These are phyloP conservation scores for Lissocephala sabroskyi DNA, from an alignment of 2,888 invertebrate species.

Conservation along the genomic window DNA sequence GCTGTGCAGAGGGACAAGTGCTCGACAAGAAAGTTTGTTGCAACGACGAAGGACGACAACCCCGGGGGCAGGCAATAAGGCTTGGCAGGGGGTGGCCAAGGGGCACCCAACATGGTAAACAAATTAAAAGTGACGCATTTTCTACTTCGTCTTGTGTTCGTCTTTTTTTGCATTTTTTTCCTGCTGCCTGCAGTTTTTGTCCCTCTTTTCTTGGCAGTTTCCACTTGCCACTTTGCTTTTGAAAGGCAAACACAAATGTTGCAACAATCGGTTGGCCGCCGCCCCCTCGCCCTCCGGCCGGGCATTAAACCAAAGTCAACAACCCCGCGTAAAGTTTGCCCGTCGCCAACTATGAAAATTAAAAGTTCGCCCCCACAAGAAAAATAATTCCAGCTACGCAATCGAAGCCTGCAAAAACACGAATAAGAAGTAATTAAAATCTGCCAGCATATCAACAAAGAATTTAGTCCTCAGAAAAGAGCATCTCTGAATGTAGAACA, in stretches of 20 bases:
- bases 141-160: slow-evolving; percentile 4
- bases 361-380: no score
- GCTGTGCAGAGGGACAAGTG: slow-evolving; percentile 31
- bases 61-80: neutral
- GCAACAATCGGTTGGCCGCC: no score
- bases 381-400: no score
- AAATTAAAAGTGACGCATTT: slow-evolving; percentile 59
- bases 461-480: no score
- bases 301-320: no score
- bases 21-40: slow-evolving; percentile 41
- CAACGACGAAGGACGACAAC: slow-evolving; percentile 6
- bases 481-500: no score
- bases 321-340: no score
- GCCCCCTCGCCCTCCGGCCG: no score
- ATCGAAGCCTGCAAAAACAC: no score
- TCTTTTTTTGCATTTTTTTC: slow-evolving; percentile 10
- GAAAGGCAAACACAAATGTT: neutral
- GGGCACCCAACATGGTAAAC: slow-evolving; percentile 48
- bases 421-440: no score
- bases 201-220: slow-evolving; percentile 13
- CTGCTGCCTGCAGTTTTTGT: neutral
- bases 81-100: neutral
- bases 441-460: no score
- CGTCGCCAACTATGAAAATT: no score
- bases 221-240: slow-evolving; percentile 20